Conservation (phyloP, 2,797 vertebrate species). For the Amblyopsis hoosieri region DNA sequence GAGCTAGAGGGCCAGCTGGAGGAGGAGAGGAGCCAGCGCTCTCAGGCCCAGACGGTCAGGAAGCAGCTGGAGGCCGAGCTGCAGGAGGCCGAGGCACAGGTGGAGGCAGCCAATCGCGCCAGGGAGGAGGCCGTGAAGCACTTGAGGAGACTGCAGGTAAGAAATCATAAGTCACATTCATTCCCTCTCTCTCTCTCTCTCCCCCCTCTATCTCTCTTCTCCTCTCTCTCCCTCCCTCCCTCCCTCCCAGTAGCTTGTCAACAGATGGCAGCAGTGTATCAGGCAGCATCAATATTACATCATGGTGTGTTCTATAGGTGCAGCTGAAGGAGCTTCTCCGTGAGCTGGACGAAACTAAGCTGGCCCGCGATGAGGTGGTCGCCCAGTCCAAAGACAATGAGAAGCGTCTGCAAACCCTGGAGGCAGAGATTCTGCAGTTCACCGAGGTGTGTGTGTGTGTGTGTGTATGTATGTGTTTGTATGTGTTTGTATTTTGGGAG, state of each 20-base stretch:
- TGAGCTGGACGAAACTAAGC: slow-evolving; percentile 86
- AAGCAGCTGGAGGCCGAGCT: slow-evolving; percentile 89
- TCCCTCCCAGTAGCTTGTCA: no score
- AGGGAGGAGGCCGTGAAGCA: slow-evolving; percentile 88
- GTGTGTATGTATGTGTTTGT: slow-evolving; percentile 58
- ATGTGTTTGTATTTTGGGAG: neutral
- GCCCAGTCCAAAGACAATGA: slow-evolving; percentile 84
- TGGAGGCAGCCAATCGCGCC: slow-evolving; percentile 77
- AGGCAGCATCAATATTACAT: no score
- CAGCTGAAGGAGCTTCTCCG: slow-evolving; percentile 90
- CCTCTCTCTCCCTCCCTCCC: no score
- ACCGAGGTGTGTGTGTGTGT: slow-evolving; percentile 79
- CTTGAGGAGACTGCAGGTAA: slow-evolving; percentile 84
- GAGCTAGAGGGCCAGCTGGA: slow-evolving; percentile 88
- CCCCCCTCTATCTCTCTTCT: no score
- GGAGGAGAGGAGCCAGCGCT: slow-evolving; percentile 87
- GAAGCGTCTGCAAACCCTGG: slow-evolving; percentile 88
- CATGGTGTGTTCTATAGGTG: slow-evolving; percentile 60
- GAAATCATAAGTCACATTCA: no score
- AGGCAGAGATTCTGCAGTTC: slow-evolving; percentile 87
- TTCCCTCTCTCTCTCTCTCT: no score
- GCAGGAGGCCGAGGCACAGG: slow-evolving; percentile 84
- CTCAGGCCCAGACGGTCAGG: slow-evolving; percentile 79
- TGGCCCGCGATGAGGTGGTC: slow-evolving; percentile 83
- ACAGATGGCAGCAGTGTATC: no score